Conservation (phyloP, 2,797 vertebrate genomes). For the Hypotaenidia okinawae region DNA sequence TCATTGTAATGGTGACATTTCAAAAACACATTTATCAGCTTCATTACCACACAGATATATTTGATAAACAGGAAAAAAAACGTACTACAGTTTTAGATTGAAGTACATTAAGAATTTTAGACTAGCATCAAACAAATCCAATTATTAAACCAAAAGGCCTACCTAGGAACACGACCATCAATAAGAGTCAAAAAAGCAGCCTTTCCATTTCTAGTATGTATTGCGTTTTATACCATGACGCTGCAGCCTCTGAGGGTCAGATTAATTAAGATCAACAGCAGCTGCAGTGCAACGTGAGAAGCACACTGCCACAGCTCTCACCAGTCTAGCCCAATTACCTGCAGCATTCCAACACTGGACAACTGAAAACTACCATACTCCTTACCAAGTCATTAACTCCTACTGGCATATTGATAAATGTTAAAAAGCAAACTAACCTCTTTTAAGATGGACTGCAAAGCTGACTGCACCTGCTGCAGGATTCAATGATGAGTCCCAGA, state of each 20-base stretch:
- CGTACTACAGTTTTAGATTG: neutral
- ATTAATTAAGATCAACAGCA: conserved; percentile 83
- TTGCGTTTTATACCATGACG: conserved; percentile 67
- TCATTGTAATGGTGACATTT: neutral
- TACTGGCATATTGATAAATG: conserved; percentile 57
- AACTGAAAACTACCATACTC: conserved; percentile 71
- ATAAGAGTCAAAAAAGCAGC: conserved; percentile 23
- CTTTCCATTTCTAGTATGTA: conserved; percentile 38
- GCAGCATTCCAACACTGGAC: conserved; percentile 74
- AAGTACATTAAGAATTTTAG: neutral
- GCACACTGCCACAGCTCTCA: conserved; percentile 69
- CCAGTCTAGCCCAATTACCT: conserved; percentile 84
- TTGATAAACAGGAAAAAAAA: neutral
- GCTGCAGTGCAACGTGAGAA: conserved; percentile 84
- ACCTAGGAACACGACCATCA: conserved; percentile 13
- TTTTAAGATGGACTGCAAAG: conserved; percentile 60
- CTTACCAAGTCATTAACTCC: conserved; percentile 67
- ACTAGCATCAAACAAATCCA: neutral
- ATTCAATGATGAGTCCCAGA: conserved; percentile 65
- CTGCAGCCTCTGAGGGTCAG: conserved; percentile 79
- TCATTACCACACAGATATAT: neutral
- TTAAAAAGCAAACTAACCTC: conserved; percentile 67
- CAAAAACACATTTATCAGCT: neutral
- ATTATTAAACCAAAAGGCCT: conserved; percentile 5
- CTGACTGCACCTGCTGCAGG: conserved; percentile 70